Base-by-base conservation (phyloP, 1,140 invertebrate species). In the Solenopsis invicta region DNA sequence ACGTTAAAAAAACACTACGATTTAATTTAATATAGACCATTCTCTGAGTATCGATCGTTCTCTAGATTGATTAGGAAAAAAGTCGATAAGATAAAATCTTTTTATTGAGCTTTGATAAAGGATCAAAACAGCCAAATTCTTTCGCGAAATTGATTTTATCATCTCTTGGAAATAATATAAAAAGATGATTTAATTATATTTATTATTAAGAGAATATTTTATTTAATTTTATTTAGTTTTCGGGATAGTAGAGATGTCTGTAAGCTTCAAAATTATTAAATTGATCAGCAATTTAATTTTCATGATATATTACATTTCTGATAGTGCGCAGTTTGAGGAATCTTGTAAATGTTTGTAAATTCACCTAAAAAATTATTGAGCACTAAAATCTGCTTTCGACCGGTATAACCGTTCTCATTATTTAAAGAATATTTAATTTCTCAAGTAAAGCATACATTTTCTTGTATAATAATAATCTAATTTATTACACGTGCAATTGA, bases 1-100 rank as follows among this genome's bases (percentile, higher is more conserved):
- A 82, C 81, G 67, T 45, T 24, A 85, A 85, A 89, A 85, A 85
- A 67, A 41, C 10, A 67, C 48, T 69, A 29, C 21, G n/a, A 13
- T 72, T 45, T 29, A 69, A 66, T 52, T 88, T 78, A 74, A 78
- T 86, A 87, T 61, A 13, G 41, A 48, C 48, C 72, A 41, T 48
- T 88, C 34, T 41, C 13, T 62, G 29, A 84, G 34, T 16, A 64
- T 62, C 52, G 56, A 50, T 80, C 67, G 41, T 64, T 50, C 62
- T 9, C 29, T 16, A 59, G 62, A 88, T 67, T 37, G 37, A 24
- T 74, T 52, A 13, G 37, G 66, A 37, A 29, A 71, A 29, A 50
- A 48, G 45, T 48, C 13, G 24, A 64, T 50, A 62, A 45, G 10
- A 29, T 1, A 34, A 67, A 78, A 86, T 12, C 41, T 54, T 18